Conservation (phyloP, 2,113 vertebrate genomes). For the Cavia porcellus region DNA sequence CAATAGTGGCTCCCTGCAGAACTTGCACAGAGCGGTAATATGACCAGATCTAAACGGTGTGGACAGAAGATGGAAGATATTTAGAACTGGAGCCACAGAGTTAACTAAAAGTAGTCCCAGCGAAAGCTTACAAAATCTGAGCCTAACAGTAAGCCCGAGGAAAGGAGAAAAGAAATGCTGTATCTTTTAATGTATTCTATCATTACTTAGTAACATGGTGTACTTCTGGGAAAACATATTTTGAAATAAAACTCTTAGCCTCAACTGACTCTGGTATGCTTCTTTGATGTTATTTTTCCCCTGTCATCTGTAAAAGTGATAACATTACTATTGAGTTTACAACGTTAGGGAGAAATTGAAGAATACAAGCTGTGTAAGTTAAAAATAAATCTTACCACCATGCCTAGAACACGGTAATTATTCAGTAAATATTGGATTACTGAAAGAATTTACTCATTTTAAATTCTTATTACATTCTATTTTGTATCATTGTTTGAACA, state of each 20-base stretch:
- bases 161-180: not conserved
- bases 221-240: not conserved
- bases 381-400: not conserved
- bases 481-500: not conserved
- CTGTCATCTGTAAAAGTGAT: not conserved
- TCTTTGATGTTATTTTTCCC: not conserved
- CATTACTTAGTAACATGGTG: not conserved
- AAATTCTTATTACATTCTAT: not conserved
- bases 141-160: not conserved
- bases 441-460: not conserved
- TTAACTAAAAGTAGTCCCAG: not conserved
- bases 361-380: not conserved
- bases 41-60: not conserved
- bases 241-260: not conserved
- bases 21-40: not conserved
- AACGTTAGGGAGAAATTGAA: not conserved
- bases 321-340: not conserved
- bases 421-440: not conserved
- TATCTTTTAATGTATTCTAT: not conserved
- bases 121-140: not conserved
- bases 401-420: not conserved
- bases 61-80: not conserved
- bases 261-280: not conserved
- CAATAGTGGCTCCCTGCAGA: constrained; percentile 26
- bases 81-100: not conserved